phyloP scores from a whole-genome alignment of 1,140 invertebrate species.

The Zeugodacus cucurbitae region DNA sequence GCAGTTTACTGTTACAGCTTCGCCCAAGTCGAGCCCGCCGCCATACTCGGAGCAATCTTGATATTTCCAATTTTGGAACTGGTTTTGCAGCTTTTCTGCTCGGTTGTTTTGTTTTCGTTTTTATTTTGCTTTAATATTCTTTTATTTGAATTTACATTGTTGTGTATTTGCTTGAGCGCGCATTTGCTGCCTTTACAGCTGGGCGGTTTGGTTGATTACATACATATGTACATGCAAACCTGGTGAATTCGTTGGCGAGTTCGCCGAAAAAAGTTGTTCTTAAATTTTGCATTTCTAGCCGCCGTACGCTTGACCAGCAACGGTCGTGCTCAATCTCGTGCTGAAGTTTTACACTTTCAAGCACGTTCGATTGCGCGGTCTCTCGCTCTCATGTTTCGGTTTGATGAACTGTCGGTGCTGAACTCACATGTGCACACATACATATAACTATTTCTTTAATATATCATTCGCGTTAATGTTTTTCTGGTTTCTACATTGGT shows the following conservation, averaged over 20 bases:
- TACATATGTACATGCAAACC: background rate
- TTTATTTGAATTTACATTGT: background rate
- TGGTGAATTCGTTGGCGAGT: background rate
- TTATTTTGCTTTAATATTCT: background rate
- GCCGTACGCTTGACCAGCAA: no score
- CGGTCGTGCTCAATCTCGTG: background rate
- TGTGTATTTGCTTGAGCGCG: background rate
- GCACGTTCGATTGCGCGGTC: background rate
- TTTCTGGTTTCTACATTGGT: background rate
- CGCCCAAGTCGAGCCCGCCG: background rate
- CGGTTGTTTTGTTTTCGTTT: background rate
- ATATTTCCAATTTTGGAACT: background rate
- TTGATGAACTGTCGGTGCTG: background rate
- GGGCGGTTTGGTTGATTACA: background rate
- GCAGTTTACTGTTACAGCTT: constrained; percentile 7
- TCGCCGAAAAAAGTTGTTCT: background rate
- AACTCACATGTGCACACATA: background rate
- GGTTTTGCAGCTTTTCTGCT: background rate
- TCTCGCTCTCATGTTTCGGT: background rate
- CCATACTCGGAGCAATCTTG: background rate
- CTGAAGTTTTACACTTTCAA: background rate
- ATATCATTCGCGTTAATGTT: background rate
- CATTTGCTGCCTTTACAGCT: background rate
- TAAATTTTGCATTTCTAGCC: no score
- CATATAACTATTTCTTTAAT: background rate